phyloP scores from a whole-genome alignment of 1,140 invertebrate species.

The Eumeta japonica region DNA sequence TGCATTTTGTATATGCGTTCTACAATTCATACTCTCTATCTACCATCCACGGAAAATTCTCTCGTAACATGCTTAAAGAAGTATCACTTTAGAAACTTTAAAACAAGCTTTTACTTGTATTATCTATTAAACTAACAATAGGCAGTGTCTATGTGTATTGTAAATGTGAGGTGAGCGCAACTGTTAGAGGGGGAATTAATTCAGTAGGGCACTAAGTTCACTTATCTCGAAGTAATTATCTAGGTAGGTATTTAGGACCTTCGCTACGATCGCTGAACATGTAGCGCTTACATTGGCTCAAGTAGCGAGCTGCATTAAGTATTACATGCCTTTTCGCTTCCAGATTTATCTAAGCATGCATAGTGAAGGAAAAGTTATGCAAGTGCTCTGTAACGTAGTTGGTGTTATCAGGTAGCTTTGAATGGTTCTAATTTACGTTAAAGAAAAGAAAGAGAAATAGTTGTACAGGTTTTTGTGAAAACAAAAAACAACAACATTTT shows the following conservation, averaged over 20 bases:
- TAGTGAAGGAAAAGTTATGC: not conserved
- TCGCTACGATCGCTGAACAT: slow-evolving; percentile 4
- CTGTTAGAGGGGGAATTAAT: slow-evolving; percentile 15
- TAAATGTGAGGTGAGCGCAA: no score
- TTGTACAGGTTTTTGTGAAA: no score
- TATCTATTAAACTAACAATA: not conserved
- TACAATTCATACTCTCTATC: no score
- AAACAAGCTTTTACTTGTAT: not conserved
- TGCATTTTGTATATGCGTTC: no score
- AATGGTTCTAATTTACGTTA: not conserved
- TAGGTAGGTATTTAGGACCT: slow-evolving; percentile 12
- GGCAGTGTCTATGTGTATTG: not conserved
- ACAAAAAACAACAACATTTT: no score
- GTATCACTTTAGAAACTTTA: not conserved
- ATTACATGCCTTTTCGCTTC: not conserved
- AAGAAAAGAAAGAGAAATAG: not conserved
- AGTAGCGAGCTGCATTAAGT: not conserved
- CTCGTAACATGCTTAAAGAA: not conserved
- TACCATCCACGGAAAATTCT: no score
- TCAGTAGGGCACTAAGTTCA: slow-evolving; percentile 9
- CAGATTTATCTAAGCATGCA: not conserved
- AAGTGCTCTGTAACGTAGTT: no score
- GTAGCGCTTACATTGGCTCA: not conserved
- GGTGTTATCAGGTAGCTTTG: no score
- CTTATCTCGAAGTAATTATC: slow-evolving; percentile 17